These are phyloP conservation scores for Oxyura jamaicensis DNA, from an alignment of 2,113 vertebrate species.

Conservation along the genomic window DNA sequence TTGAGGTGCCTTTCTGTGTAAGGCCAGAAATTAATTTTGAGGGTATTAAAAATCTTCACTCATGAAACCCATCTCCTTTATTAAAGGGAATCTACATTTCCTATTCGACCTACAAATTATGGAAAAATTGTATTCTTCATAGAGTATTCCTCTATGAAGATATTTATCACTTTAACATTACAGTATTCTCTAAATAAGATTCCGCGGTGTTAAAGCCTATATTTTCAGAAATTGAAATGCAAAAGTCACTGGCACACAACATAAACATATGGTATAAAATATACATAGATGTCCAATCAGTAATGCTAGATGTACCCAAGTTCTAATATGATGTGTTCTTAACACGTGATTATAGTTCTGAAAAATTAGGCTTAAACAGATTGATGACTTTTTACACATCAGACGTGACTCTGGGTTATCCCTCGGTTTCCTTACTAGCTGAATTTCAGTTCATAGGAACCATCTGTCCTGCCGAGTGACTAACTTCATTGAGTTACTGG, in stretches of 20 bases:
- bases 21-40: background rate
- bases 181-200: background rate
- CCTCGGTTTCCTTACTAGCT: background rate
- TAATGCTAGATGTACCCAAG: background rate
- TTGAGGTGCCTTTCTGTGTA: background rate
- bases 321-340: background rate
- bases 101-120: background rate
- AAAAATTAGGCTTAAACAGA: conserved; percentile 36
- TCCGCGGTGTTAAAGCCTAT: background rate
- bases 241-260: background rate
- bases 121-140: too few relatives aligned
- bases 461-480: background rate
- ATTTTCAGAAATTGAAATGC: conserved; percentile 28
- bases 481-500: background rate
- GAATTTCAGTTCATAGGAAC: background rate
- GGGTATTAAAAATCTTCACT: background rate
- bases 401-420: background rate
- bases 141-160: background rate
- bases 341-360: background rate
- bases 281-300: background rate
- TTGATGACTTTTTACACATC: background rate
- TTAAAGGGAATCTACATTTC: background rate
- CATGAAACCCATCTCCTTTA: background rate
- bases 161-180: background rate
- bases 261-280: background rate